These are phyloP conservation scores for Trichosurus vulpecula DNA, from an alignment of 2,797 vertebrate genomes.

Conservation along the genomic window DNA sequence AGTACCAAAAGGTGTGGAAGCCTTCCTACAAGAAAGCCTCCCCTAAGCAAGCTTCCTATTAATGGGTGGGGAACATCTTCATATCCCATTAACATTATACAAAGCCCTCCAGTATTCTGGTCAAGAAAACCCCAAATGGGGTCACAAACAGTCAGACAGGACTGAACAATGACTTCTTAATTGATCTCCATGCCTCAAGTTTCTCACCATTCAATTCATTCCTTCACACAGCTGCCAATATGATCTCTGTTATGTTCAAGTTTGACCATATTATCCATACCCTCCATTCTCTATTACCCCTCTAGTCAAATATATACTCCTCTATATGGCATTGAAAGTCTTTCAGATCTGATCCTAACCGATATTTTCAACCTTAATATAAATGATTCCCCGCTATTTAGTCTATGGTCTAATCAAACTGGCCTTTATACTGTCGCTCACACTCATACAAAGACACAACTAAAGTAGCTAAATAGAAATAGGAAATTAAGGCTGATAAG, in stretches of 20 bases:
- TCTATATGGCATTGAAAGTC: background rate
- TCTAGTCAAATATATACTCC: background rate
- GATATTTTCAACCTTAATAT: background rate
- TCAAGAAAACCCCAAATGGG: no score
- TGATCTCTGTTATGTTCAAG: background rate
- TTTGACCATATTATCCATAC: background rate
- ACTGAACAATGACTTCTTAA: background rate
- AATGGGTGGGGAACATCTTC: no score
- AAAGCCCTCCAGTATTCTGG: no score
- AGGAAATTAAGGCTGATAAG: background rate
- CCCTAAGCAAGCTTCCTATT: no score
- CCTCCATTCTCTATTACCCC: background rate
- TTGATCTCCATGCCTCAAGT: background rate
- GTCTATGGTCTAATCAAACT: background rate
- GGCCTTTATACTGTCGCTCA: background rate
- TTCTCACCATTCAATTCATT: background rate
- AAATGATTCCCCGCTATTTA: background rate
- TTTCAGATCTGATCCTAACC: background rate
- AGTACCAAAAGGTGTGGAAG: no score
- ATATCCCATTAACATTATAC: no score
- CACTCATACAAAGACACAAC: background rate
- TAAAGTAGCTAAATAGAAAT: background rate
- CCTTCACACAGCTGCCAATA: background rate
- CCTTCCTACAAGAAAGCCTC: no score
- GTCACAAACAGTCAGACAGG: no score